These are phyloP conservation scores for Aleiodes leptofemur DNA, from an alignment of 2,888 invertebrate species.

Conservation along the genomic window DNA sequence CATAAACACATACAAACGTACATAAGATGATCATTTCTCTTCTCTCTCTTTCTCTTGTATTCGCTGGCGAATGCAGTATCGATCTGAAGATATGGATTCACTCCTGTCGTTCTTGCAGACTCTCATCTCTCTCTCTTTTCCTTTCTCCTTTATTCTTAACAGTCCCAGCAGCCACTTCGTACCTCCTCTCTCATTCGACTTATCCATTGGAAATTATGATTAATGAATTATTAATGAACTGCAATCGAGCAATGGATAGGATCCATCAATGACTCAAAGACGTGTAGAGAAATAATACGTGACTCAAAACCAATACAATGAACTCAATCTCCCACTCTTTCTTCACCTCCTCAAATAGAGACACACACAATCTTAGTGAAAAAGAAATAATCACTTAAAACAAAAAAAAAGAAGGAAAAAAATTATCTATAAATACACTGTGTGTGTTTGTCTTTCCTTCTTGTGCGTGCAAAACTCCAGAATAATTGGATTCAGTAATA, in stretches of 20 bases:
- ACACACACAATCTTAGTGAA: too few species aligned
- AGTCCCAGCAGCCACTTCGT: not conserved
- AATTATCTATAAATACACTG: conserved; percentile 37
- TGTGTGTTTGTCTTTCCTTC: not conserved
- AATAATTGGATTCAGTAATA: conserved; percentile 20
- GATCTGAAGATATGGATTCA: conserved; percentile 71
- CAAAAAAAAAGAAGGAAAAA: not conserved
- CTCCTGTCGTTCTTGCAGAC: not conserved
- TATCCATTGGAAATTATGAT: conserved; percentile 63
- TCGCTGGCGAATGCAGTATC: conserved; percentile 62
- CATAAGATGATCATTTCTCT: not conserved
- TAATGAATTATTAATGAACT: conserved; percentile 73
- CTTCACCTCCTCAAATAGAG: too few species aligned
- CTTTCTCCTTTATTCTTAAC: conserved; percentile 25
- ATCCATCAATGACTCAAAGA: conserved; percentile 63
- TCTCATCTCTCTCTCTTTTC: conserved; percentile 11
- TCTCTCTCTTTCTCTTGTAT: conserved; percentile 53
- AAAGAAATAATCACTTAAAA: too few species aligned
- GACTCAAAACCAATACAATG: conserved; percentile 6
- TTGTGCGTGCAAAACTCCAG: conserved; percentile 8
- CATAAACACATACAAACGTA: too few species aligned
- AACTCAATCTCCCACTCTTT: conserved; percentile 25
- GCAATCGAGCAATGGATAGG: conserved; percentile 52
- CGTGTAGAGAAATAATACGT: conserved; percentile 10
- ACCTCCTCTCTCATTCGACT: not conserved